Percentiles rank a stretch among this genome's conserved stretches.
Evolutionary conservation across 2,113 vertebrate genomes (phyloP).

Genomic region (Mesocricetus auratus): DNA sequence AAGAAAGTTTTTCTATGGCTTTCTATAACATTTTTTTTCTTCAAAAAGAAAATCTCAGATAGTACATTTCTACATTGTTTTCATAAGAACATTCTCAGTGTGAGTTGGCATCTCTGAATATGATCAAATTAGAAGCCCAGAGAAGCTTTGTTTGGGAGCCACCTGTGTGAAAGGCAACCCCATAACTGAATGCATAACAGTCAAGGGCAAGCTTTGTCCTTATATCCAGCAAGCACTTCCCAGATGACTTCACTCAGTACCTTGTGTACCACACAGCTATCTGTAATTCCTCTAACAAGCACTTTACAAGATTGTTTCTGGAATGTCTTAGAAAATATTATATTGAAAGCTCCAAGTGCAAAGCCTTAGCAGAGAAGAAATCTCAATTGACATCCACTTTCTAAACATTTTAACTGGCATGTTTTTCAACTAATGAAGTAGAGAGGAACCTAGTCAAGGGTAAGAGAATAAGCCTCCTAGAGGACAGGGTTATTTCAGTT

Average conservation of each 20-base stretch:
- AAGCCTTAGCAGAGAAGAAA: background rate
- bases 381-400: background rate
- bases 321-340: background rate
- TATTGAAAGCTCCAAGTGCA: background rate
- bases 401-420: background rate
- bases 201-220: conserved; percentile 4
- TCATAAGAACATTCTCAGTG: background rate
- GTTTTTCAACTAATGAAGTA: background rate
- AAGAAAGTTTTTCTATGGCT: background rate
- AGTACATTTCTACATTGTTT: background rate
- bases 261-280: background rate
- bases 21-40: background rate
- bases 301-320: background rate
- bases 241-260: background rate
- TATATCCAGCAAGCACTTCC: background rate
- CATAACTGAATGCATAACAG: background rate
- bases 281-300: conserved; percentile 20
- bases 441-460: background rate
- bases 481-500: background rate
- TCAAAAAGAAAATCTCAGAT: background rate
- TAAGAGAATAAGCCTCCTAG: background rate
- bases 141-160: background rate
- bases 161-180: background rate
- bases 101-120: background rate
- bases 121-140: background rate